These are phyloP conservation scores for Leucophenga maculata DNA, from an alignment of 2,888 invertebrate species.

Conservation along the genomic window DNA sequence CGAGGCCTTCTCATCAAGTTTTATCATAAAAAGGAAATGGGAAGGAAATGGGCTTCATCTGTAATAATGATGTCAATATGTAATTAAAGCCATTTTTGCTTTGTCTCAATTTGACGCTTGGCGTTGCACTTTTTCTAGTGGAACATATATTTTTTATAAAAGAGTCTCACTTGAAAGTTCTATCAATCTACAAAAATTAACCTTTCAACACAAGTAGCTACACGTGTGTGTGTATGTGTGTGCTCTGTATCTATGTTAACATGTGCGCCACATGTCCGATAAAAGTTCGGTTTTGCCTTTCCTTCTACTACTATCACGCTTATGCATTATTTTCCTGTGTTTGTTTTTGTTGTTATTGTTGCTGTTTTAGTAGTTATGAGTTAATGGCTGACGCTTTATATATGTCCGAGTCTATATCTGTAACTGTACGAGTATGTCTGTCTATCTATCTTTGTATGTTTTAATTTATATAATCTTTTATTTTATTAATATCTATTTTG, in stretches of 20 bases:
- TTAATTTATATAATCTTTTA: not conserved
- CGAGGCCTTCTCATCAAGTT: too few relatives aligned
- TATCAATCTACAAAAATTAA: not conserved
- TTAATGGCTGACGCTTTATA: slow-evolving; percentile 5
- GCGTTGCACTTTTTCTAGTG: too few relatives aligned
- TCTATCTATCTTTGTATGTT: not conserved
- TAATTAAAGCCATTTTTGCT: too few relatives aligned
- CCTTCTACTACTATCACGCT: not conserved
- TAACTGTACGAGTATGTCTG: not conserved
- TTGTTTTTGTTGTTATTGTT: not conserved
- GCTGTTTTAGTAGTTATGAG: slow-evolving; percentile 12
- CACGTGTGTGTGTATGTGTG: slow-evolving; percentile 7
- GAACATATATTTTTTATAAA: too few relatives aligned
- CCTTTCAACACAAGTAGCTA: not conserved
- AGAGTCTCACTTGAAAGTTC: not conserved
- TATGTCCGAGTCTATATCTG: not conserved
- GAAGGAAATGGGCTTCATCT: too few relatives aligned
- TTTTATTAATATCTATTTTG: slow-evolving; percentile 26
- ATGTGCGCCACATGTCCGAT: not conserved
- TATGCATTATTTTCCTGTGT: slow-evolving; percentile 15
- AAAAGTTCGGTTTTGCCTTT: not conserved
- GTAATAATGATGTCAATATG: too few relatives aligned
- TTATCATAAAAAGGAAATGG: too few relatives aligned
- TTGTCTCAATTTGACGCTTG: too few relatives aligned
- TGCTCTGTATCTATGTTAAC: slow-evolving; percentile 4